A percentile compares a stretch with the other conserved stretches of the same genome.
Conservation (phyloP, 1,140 invertebrate species). For the Colletes gigas region DNA sequence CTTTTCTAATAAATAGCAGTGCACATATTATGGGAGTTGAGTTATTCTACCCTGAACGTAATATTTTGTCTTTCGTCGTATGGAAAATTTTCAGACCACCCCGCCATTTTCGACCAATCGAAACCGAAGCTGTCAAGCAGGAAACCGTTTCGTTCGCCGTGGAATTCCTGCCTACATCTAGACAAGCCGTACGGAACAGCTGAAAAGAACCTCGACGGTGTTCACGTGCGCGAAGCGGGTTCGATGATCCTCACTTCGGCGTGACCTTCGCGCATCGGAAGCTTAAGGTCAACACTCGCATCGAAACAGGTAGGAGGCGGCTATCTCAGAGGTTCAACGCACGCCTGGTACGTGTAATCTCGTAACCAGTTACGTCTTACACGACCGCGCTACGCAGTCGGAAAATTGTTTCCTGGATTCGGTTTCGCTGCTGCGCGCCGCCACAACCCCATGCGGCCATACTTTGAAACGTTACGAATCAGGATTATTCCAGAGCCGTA, state of each 20-base stretch:
- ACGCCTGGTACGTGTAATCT: conserved; percentile 57
- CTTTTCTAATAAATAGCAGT: too few relatives aligned
- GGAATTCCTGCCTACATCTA: conserved; percentile 3
- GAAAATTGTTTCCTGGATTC: background rate
- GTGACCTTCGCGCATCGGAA: conserved; percentile 69
- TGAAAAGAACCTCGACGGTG: background rate
- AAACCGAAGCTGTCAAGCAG: too few relatives aligned
- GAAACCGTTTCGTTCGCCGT: background rate
- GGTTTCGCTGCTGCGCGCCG: background rate
- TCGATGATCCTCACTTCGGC: conserved; percentile 56
- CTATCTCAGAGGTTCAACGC: conserved; percentile 68
- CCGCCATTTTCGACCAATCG: too few relatives aligned
- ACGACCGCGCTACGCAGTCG: conserved; percentile 21
- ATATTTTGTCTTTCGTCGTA: too few relatives aligned
- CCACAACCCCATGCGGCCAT: too few relatives aligned
- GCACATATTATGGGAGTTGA: too few relatives aligned
- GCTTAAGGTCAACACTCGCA: conserved; percentile 74
- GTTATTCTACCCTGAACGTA: too few relatives aligned
- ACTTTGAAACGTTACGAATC: too few relatives aligned
- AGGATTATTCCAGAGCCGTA: too few relatives aligned
- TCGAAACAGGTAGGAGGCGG: conserved; percentile 64
- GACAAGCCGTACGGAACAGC: background rate
- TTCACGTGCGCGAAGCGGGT: conserved; percentile 22
- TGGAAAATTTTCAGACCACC: too few relatives aligned
- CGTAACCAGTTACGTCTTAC: conserved; percentile 43